Percentiles rank a stretch among this genome's conserved stretches.
Evolutionary conservation across 2,113 vertebrate species (phyloP).

Genomic region (Kryptolebias marmoratus): DNA sequence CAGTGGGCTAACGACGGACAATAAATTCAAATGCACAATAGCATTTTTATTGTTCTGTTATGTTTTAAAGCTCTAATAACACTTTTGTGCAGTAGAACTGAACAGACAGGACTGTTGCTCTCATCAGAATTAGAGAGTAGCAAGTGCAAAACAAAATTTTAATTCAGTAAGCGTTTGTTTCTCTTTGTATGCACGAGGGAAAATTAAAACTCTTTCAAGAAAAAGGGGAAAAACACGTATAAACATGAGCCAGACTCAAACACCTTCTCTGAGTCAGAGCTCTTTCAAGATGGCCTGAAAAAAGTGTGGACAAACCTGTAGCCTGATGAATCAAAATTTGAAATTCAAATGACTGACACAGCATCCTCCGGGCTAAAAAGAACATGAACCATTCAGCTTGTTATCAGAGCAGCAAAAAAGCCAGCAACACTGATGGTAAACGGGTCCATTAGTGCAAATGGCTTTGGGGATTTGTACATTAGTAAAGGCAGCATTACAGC

Average conservation of each 20-base stretch:
- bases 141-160: not conserved
- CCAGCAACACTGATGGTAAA: not conserved
- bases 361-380: not conserved
- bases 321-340: constrained; percentile 6
- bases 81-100: not conserved
- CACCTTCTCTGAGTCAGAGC: not conserved
- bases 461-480: not conserved
- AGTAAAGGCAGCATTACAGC: not conserved
- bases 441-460: not conserved
- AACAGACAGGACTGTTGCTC: not conserved
- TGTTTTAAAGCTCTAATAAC: constrained; percentile 5
- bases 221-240: not conserved
- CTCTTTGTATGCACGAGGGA: not conserved
- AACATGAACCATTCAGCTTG: not conserved
- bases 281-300: not conserved
- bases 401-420: not conserved
- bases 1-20: constrained; percentile 29
- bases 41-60: constrained; percentile 23
- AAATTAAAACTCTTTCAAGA: not conserved
- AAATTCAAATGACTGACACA: not conserved
- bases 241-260: not conserved
- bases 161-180: not conserved
- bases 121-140: not conserved
- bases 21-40: constrained; percentile 41
- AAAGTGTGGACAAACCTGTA: not conserved